phyloP scores from a whole-genome alignment of 2,113 vertebrate genomes.

The Dermatemys mawii region DNA sequence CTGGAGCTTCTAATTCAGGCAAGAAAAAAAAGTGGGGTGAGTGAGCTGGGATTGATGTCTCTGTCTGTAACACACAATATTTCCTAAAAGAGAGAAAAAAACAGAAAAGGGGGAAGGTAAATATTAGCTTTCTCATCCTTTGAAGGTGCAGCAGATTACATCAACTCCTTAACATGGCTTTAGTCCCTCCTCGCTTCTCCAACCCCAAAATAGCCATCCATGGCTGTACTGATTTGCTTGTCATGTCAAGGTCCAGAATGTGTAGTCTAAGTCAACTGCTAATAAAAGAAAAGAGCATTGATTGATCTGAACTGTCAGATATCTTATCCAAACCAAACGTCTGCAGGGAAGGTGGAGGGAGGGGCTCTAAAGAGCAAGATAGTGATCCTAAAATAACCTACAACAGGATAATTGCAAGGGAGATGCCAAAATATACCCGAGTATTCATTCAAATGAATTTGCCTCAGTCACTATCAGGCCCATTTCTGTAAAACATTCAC shows the following conservation, averaged over 20 bases:
- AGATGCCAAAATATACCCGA: not conserved
- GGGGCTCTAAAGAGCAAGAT: not conserved
- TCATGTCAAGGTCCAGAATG: not conserved
- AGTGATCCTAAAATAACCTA: not conserved
- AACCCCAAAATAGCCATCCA: not conserved
- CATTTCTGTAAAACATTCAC: conserved; percentile 48
- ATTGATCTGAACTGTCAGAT: not conserved
- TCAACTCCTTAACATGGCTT: not conserved
- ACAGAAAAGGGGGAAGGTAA: not conserved
- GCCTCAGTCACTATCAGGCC: conserved; percentile 24
- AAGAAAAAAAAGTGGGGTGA: not conserved
- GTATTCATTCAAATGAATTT: not conserved
- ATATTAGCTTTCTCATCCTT: not conserved
- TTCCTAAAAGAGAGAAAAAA: conserved; percentile 21
- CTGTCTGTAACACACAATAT: conserved; percentile 24
- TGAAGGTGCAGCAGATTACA: not conserved
- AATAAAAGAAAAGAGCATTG: not conserved
- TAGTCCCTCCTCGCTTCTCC: not conserved
- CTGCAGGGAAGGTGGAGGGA: too few relatives aligned
- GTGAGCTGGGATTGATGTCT: not conserved
- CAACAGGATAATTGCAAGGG: not conserved
- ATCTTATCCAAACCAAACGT: not conserved
- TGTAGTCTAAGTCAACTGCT: not conserved
- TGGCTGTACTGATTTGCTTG: not conserved
- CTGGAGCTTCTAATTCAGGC: conserved; percentile 57